Base-by-base conservation (phyloP, 2,888 invertebrate genomes). In the Cosmorhoe ocellata region DNA sequence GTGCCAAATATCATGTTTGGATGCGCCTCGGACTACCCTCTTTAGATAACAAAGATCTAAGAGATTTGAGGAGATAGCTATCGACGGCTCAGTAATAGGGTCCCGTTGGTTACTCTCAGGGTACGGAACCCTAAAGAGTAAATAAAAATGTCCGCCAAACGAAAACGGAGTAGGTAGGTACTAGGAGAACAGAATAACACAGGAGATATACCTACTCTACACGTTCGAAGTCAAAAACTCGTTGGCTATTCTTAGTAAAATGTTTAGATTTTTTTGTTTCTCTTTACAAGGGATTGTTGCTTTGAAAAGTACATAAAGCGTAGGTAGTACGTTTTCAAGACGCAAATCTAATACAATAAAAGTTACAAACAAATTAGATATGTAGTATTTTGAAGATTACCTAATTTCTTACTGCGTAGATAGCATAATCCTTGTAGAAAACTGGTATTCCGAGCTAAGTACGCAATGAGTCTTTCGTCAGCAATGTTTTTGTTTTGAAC, bases 371-470 rank as follows among this genome's bases (percentile, higher is more conserved):
- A n/a, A n/a, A n/a, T n/a, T n/a, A n/a, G n/a, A n/a, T n/a, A n/a
- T n/a, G n/a, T n/a, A n/a, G n/a, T n/a, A n/a, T 18, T 18, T 18
- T 18, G 18, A 3, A 3, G 18, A 24, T 24, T 24, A 24, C 2
- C 18, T 18, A 18, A 18, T 41, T 51, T 30, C 6, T 14, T 45
- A 59, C 56, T 61, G 53, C 58, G 59, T 28, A 57, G 18, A 31
- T 40, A 41, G 24, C 7, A 7, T 8, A 27, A 49, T 44, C 59
- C 59, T 61, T 59, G 51, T n/a, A 53, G 47, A 58, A 63, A 76
- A 73, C 71, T 54, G 62, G 69, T 70, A 64, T 63, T 68, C 57
- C 62, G 40, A 51, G 71, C 76, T 77, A 77, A 73, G 66, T 70
- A 73, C 22, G 8, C 36, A 36, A 4, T 3, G 12, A 31, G 11